Base-by-base conservation (phyloP, 2,113 vertebrate genomes). In the Spizaetus ornatus region DNA sequence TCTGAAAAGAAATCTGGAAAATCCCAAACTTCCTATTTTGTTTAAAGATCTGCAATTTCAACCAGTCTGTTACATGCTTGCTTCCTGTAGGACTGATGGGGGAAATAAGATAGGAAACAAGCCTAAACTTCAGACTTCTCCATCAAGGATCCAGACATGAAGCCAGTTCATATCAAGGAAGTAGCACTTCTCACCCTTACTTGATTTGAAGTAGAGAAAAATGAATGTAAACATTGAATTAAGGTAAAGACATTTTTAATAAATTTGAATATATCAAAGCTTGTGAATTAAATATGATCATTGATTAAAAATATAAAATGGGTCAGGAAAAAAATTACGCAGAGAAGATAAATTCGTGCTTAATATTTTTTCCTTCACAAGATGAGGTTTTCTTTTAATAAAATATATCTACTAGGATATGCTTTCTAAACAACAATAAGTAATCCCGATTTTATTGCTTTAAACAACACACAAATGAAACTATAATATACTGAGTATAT, bases 201-300 rank as follows among this genome's bases (percentile, higher is more conserved):
- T 72, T 70, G 25, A 73, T 92, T 73, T 88, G 77, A 95, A 73
- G 11, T 32, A 79, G 36, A 71, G 88, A 81, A 81, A 97, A 95
- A 94, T 62, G 0, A 90, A 95, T 58, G 86, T 83, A 94, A 97
- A 94, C 13, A 86, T 50, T 96, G 94, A 94, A 95, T 74, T 94
- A 95, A 86, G 59, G 63, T 90, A 88, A 82, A 93, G 7, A 43
- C 40, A 73, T 73, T 92, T 88, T 92, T 88, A 88, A 93, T 95
- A 92, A 88, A 83, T 29, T 83, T 88, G 71, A 92, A 62, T 62
- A 81, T 66, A 92, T 81, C 86, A 38, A 92, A 86, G 72, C 53
- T 94, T 78, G 32, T 95, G 63, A 95, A 96, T 95, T 95, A 97
- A 92, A 93, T 80, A 95, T 93, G 80, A 88, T 61, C 63, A 86